Base-by-base conservation (phyloP, 2,888 invertebrate species). In the Herminia tarsipennalis region DNA sequence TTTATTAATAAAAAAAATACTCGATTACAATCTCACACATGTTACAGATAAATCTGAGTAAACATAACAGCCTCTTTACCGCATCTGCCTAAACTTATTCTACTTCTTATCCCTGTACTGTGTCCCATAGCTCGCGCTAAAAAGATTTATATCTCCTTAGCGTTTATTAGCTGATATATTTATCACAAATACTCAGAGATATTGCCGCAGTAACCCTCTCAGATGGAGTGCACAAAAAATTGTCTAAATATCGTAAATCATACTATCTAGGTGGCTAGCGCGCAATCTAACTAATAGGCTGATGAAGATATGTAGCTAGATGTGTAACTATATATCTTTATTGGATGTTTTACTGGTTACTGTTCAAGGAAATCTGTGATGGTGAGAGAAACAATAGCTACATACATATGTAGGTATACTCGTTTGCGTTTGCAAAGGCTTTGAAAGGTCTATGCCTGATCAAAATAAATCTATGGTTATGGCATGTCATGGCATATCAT, bases 91-190 rank as follows among this genome's bases (percentile, higher is more conserved):
- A n/a, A n/a, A n/a, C n/a, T 14, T 35, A 32, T 13, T 39, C 28
- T 47, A 44, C 79, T 76, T 65, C 25, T 29, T 13, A 18, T 6
- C 20, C 20, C 46, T 62, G 27, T 60, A 54, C 66, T 69, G 51
- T 50, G 34, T 45, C 53, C 33, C 49, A 56, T 56, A 65, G 58
- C 53, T 56, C 56, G 66, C 60, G 81, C 74, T 78, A 78, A 79
- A 78, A 80, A 83, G 88, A 88, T 88, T 86, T 86, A 88, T 83
- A 65, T 58, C 76, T 70, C 75, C 83, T 83, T 83, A 81, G 83
- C 81, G 81, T 85, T 86, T 89, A 89, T 89, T 89, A 88, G 88
- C 80, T 65, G 60, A 84, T 82, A 85, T 87, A 88, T 89, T 85
- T 88, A 88, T 89, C 86, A 81, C 72, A 65, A 61, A 79, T 86